Percentiles rank a stretch among this genome's conserved stretches.
These are phyloP conservation scores for Dipodomys stephensi DNA, from an alignment of 2,113 vertebrate genomes.

Conservation along the genomic window DNA sequence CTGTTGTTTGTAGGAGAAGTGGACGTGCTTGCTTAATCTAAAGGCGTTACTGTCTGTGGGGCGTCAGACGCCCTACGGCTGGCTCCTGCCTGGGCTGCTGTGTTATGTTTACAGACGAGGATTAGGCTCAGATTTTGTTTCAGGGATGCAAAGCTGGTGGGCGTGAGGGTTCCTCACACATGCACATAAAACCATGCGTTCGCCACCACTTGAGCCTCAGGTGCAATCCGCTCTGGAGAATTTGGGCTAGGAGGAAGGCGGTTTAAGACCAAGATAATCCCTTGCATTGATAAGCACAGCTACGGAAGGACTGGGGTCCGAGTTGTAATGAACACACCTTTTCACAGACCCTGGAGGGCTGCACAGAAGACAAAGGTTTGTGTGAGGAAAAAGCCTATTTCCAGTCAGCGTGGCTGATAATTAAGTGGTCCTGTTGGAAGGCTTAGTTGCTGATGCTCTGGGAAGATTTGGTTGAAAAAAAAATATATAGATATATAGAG, in stretches of 20 bases:
- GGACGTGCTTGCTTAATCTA: neutral
- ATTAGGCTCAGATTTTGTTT: fast-evolving
- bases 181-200: neutral
- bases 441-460: slow-evolving; percentile 80
- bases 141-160: fast-evolving
- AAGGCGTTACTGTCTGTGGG: neutral
- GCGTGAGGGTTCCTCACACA: neutral
- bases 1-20: neutral
- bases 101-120: no score
- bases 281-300: slow-evolving; percentile 30
- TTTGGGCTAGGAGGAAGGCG: neutral
- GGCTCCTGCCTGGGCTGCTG: no score
- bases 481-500: neutral
- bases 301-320: slow-evolving; percentile 41
- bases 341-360: neutral
- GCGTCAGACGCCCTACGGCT: neutral
- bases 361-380: slow-evolving; percentile 47
- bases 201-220: slow-evolving; percentile 30
- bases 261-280: slow-evolving; percentile 42
- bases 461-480: slow-evolving; percentile 40
- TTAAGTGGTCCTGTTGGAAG: slow-evolving; percentile 82
- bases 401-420: slow-evolving; percentile 63
- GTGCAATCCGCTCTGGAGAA: neutral
- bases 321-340: slow-evolving; percentile 37
- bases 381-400: slow-evolving; percentile 28